A percentile compares a stretch with the other conserved stretches of the same genome.
These are phyloP conservation scores for Lophotriccus pileatus DNA, from an alignment of 2,797 vertebrate genomes.

Conservation along the genomic window DNA sequence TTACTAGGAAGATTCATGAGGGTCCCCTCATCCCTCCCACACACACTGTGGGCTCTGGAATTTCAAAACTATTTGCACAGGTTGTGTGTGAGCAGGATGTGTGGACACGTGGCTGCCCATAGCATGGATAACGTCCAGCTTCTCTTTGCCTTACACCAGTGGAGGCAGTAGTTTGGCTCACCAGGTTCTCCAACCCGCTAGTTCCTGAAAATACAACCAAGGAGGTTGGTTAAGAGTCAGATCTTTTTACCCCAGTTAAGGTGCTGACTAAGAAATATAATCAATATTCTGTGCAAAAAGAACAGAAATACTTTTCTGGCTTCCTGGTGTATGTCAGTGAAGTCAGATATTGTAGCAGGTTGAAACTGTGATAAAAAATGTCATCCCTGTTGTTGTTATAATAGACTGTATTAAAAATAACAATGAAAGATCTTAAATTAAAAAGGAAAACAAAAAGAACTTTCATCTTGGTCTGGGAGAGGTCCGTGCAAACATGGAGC, in stretches of 20 bases:
- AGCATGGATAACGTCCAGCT: neutral
- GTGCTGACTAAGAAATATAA: neutral
- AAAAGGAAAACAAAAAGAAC: neutral
- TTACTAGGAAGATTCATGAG: slow-evolving; percentile 43
- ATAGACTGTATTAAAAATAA: neutral
- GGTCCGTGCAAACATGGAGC: neutral
- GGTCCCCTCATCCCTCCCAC: neutral
- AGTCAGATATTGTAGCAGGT: neutral
- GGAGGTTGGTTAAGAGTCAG: neutral
- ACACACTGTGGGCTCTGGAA: slow-evolving; percentile 8
- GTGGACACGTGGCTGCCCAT: neutral
- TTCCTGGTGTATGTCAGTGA: neutral
- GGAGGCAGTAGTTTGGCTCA: neutral
- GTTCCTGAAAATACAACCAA: neutral
- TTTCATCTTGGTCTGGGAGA: neutral
- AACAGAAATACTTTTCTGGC: neutral
- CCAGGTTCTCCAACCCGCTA: neutral
- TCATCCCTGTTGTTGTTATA: neutral
- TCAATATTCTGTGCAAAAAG: neutral
- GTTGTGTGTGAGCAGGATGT: neutral
- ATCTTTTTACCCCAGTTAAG: neutral
- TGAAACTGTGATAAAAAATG: neutral
- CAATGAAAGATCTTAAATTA: neutral
- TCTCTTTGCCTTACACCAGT: neutral
- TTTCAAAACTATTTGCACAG: slow-evolving; percentile 29